These are phyloP conservation scores for Sinopyrophorus schimmeli DNA, from an alignment of 2,888 invertebrate species.

Conservation along the genomic window DNA sequence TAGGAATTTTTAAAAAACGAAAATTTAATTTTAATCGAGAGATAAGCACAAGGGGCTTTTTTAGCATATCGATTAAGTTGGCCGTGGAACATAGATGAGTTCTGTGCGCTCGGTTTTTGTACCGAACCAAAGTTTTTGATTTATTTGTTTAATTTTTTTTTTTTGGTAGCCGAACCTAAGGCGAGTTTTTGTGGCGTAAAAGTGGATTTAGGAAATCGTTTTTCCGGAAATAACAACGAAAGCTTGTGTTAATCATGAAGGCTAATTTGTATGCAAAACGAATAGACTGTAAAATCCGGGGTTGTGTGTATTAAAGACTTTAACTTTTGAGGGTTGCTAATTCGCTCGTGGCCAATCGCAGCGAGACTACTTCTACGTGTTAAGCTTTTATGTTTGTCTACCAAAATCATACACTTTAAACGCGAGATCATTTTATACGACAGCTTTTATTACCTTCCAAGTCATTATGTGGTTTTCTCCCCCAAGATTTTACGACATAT, in stretches of 20 bases:
- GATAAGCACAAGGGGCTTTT: constrained; percentile 26
- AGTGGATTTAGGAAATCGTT: constrained; percentile 27
- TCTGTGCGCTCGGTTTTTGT: too few species aligned
- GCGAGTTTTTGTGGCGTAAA: constrained; percentile 14
- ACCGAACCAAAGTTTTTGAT: too few species aligned
- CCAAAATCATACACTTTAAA: constrained; percentile 24
- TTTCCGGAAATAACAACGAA: constrained; percentile 28
- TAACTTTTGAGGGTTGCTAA: constrained; percentile 33
- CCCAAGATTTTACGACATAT: constrained; percentile 22
- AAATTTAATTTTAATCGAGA: constrained; percentile 32
- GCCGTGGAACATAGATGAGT: too few species aligned
- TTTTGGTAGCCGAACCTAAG: too few species aligned
- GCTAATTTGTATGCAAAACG: constrained; percentile 32
- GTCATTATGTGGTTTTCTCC: constrained; percentile 10
- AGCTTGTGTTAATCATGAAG: constrained; percentile 31
- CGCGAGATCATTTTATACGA: constrained; percentile 22
- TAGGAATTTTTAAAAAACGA: constrained; percentile 28
- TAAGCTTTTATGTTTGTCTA: constrained; percentile 31
- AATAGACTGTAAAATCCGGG: constrained; percentile 32
- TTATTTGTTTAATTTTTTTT: too few species aligned
- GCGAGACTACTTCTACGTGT: constrained; percentile 30
- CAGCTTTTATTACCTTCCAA: constrained; percentile 20
- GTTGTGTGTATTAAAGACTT: constrained; percentile 31
- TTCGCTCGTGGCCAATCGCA: constrained; percentile 30
- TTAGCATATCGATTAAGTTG: constrained; percentile 30